phyloP scores from a whole-genome alignment of 2,797 vertebrate species.

The Phataginus tetradactyla region DNA sequence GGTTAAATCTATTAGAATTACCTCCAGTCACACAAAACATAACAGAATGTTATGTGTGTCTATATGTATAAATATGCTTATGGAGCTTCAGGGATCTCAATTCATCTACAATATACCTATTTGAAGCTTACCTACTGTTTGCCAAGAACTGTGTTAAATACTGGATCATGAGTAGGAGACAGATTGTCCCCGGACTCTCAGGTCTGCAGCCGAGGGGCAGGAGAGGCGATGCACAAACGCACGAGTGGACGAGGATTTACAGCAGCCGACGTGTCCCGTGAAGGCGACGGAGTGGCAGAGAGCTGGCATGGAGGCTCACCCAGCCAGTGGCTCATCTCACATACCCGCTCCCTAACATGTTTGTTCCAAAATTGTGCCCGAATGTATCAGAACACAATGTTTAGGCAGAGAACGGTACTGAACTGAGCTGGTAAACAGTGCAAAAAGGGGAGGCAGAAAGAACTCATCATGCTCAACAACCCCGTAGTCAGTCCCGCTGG shows the following conservation, averaged over 20 bases:
- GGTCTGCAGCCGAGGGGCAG: accelerated
- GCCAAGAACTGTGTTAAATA: background rate
- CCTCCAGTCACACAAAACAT: background rate
- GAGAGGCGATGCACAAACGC: background rate
- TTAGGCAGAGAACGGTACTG: background rate
- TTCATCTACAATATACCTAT: background rate
- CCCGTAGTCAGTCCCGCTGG: background rate
- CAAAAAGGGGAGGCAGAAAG: background rate
- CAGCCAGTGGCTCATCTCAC: background rate
- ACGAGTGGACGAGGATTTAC: background rate
- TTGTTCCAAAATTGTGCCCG: background rate
- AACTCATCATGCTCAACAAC: background rate
- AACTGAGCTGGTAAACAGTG: background rate
- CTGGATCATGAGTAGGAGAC: background rate
- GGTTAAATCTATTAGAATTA: slow-evolving; percentile 11
- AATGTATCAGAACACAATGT: background rate
- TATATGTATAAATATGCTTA: background rate
- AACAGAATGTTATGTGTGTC: background rate
- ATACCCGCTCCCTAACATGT: background rate
- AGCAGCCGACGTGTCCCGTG: background rate
- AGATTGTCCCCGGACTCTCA: too few relatives aligned
- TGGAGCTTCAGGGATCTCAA: background rate
- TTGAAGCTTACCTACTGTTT: background rate
- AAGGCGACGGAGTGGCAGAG: background rate
- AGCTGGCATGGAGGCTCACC: background rate